phyloP scores from a whole-genome alignment of 2,113 vertebrate species.

The Nerophis lumbriciformis region DNA sequence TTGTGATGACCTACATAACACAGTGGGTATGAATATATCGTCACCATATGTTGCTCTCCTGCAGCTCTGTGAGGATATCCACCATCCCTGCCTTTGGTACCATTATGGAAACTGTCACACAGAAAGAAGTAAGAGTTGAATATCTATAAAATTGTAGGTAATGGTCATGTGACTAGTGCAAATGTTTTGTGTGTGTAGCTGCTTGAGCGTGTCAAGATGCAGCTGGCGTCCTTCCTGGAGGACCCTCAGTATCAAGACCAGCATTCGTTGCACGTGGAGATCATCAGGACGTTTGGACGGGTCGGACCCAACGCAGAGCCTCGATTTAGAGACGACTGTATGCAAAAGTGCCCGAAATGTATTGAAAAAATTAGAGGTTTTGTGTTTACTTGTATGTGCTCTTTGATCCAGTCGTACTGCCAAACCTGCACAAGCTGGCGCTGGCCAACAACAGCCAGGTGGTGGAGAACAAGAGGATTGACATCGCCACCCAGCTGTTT shows the following conservation, averaged over 20 bases:
- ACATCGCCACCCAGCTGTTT: conserved; percentile 92
- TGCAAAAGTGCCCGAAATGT: conserved; percentile 41
- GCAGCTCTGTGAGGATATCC: conserved; percentile 95
- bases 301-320: conserved; percentile 98
- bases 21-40: neutral
- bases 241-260: conserved; percentile 98
- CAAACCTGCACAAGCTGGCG: conserved; percentile 93
- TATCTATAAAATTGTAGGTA: neutral
- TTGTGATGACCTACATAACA: neutral
- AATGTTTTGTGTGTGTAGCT: conserved; percentile 72
- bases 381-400: neutral
- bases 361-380: neutral
- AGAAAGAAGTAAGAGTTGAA: conserved; percentile 83
- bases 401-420: conserved; percentile 84
- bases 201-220: conserved; percentile 98
- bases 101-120: conserved; percentile 98
- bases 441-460: conserved; percentile 92
- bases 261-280: conserved; percentile 94
- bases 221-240: conserved; percentile 94
- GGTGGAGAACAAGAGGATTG: conserved; percentile 87
- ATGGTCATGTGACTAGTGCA: neutral
- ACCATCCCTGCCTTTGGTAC: conserved; percentile 98
- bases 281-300: conserved; percentile 94
- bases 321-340: conserved; percentile 96
- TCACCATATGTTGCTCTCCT: conserved; percentile 42